Base-by-base conservation (phyloP, 2,113 vertebrate genomes). In the Phrynosoma platyrhinos region DNA sequence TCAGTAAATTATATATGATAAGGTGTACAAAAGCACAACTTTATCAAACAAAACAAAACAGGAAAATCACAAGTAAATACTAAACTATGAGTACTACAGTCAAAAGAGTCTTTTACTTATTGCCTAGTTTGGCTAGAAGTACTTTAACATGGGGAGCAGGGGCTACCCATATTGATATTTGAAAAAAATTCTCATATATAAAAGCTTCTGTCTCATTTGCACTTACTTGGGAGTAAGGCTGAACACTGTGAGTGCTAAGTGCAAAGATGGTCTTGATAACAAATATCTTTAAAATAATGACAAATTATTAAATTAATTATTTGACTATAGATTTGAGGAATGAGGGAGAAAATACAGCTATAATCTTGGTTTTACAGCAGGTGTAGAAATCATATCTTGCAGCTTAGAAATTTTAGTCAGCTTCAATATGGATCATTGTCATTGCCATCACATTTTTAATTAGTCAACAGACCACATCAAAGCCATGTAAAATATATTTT, bases 1-100 rank as follows among this genome's bases (percentile, higher is more conserved):
- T 87, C 3, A 86, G 86, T n/a, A 90, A 87, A 94, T 84, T 80
- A 1, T 9, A 62, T 23, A 85, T 89, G 85, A 9, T 69, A 79
- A n/a, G n/a, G 12, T n/a, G 36, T 72, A 80, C 12, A 32, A 62
- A 62, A 58, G 5, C 27, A 47, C 10, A 53, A 36, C 23, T 42
- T 14, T 40, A 27, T 21, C 20, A 27, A 25, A 79, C 23, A 27
- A 2, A 53, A 53, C 14, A 10, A 64, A 86, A 32, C 40, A 79
- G 42, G 36, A 53, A 85, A 62, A 66, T 58, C 4, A 58, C n/a
- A 86, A 68, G 7, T 18, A 75, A 23, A 85, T 83, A 36, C 5
- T 16, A 52, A 69, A 40, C 25, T 36, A 36, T 25, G 42, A 74
- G n/a, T 68, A 40, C 9, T 25, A 20, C 86, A 83, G n/a, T 32